Evolutionary conservation across 2,797 vertebrate genomes (phyloP).

Genomic region (Neosilurus hyrtlii): DNA sequence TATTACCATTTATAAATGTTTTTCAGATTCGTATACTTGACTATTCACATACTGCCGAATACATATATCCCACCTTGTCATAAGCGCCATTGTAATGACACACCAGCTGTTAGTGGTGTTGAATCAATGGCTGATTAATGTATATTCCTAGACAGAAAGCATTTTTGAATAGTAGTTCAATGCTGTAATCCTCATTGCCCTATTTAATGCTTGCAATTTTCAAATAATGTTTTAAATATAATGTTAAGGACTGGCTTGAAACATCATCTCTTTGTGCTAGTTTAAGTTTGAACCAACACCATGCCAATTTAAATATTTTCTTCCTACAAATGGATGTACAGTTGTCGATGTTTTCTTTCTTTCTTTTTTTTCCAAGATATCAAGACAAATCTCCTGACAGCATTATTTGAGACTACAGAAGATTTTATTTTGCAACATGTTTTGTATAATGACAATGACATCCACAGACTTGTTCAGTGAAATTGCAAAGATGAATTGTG

Average conservation of each 20-base stretch:
- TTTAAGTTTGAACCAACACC: background rate
- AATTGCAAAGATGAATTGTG: background rate
- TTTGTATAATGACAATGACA: slow-evolving; percentile 12
- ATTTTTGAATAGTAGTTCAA: background rate
- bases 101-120: too few relatives aligned
- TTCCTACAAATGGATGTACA: background rate
- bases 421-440: background rate
- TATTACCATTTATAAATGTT: too few relatives aligned
- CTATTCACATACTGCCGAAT: too few relatives aligned
- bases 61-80: too few relatives aligned
- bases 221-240: background rate
- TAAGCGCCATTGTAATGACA: too few relatives aligned
- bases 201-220: background rate
- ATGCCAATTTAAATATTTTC: background rate
- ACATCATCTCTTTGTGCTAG: background rate
- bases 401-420: slow-evolving; percentile 2
- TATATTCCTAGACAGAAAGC: background rate
- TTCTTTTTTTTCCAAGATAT: background rate
- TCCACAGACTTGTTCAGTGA: background rate
- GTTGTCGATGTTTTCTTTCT: too few relatives aligned
- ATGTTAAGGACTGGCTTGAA: background rate
- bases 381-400: background rate
- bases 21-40: too few relatives aligned
- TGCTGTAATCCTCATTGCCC: background rate
- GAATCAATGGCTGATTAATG: too few relatives aligned